Conservation (phyloP, 2,797 vertebrate species). For the Rhynchotus rufescens region DNA sequence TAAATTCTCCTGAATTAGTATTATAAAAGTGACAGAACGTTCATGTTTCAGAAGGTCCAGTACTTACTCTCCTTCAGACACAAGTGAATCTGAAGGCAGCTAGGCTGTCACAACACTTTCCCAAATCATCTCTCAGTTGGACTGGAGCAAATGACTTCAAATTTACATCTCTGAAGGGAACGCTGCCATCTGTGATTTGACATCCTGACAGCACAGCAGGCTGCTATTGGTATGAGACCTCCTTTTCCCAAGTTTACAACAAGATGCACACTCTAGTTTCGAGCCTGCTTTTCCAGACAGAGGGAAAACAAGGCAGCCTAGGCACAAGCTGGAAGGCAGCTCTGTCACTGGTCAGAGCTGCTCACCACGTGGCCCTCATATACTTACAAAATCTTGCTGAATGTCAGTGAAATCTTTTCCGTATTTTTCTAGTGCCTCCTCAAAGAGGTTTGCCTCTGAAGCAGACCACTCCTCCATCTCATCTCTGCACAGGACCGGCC, state of each 20-base stretch:
- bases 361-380: not conserved
- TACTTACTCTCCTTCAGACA: not conserved
- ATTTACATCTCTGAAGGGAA: not conserved
- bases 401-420: conserved; percentile 98
- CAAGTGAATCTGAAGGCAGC: conserved; percentile 16
- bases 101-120: not conserved
- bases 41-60: not conserved
- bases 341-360: not conserved
- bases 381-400: conserved; percentile 97
- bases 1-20: not conserved
- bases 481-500: conserved; percentile 94
- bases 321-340: not conserved
- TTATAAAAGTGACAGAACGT: not conserved
- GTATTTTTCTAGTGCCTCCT: conserved; percentile 97
- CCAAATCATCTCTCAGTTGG: not conserved
- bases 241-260: not conserved
- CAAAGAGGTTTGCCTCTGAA: conserved; percentile 95
- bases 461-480: conserved; percentile 99
- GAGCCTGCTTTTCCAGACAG: not conserved
- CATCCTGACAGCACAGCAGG: conserved; percentile 16
- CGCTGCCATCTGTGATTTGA: not conserved
- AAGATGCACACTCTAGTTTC: not conserved
- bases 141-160: conserved; percentile 3
- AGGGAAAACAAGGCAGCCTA: not conserved
- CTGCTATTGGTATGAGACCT: not conserved